These are phyloP conservation scores for Cyclargus thomasi DNA, from an alignment of 1,140 invertebrate species.

Conservation along the genomic window DNA sequence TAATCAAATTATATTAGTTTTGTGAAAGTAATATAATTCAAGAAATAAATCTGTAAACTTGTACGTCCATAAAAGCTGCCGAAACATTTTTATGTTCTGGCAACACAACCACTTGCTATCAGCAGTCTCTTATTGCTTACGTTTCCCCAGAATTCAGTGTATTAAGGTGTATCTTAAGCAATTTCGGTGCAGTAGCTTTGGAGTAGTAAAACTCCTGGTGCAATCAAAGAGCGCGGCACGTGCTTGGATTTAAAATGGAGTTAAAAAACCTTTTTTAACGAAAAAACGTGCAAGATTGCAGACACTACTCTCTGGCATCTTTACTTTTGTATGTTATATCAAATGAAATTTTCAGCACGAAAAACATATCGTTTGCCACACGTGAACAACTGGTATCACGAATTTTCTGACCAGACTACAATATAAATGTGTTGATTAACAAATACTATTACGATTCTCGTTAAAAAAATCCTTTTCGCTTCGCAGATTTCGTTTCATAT, in stretches of 20 bases:
- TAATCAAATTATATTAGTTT: too few species aligned
- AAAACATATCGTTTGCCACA: slow-evolving; percentile 18
- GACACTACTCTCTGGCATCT: slow-evolving; percentile 14
- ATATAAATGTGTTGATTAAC: not conserved
- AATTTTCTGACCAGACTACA: not conserved
- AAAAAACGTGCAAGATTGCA: slow-evolving; percentile 16
- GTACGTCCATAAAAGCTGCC: not conserved
- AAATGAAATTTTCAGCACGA: slow-evolving; percentile 20
- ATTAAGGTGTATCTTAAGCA: slow-evolving; percentile 21
- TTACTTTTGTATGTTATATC: slow-evolving; percentile 10
- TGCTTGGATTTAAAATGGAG: slow-evolving; percentile 17
- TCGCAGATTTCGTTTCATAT: slow-evolving; percentile 6
- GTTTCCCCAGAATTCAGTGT: slow-evolving; percentile 4
- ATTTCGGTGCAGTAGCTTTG: slow-evolving; percentile 18
- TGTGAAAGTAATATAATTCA: too few species aligned
- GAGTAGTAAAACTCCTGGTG: slow-evolving; percentile 20
- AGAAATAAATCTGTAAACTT: too few species aligned
- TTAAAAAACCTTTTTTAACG: slow-evolving; percentile 15
- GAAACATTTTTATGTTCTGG: not conserved
- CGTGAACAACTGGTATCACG: not conserved
- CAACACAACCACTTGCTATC: not conserved
- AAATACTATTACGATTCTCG: too few species aligned
- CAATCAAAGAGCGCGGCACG: slow-evolving; percentile 19
- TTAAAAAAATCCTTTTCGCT: not conserved
- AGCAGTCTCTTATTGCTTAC: slow-evolving; percentile 11